Conservation (phyloP, 2,113 vertebrate genomes). For the Pseudorhombus dupliciocellatus region DNA sequence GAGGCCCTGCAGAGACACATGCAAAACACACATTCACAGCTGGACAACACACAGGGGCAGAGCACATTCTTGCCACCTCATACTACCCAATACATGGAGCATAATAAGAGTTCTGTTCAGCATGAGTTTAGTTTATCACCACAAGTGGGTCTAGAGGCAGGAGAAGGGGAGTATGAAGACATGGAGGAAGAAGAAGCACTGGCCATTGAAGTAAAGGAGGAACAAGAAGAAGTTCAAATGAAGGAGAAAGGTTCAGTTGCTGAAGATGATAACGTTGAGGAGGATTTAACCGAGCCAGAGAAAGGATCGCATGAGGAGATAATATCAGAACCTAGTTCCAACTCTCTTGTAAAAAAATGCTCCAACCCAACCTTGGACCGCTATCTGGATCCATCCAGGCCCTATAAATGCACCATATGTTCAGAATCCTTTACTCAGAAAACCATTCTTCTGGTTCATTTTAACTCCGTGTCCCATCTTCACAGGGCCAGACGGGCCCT, state of each 20-base stretch:
- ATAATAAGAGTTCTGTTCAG: slow-evolving; percentile 90
- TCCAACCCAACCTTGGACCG: slow-evolving; percentile 97
- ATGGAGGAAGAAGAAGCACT: slow-evolving; percentile 84
- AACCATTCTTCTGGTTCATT: slow-evolving; percentile 97
- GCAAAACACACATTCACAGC: slow-evolving; percentile 89
- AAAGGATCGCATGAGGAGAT: slow-evolving; percentile 87
- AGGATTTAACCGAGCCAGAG: slow-evolving; percentile 85
- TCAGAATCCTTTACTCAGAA: slow-evolving; percentile 99
- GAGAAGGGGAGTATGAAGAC: slow-evolving; percentile 89
- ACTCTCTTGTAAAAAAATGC: slow-evolving; percentile 87
- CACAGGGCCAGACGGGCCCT: slow-evolving; percentile 95
- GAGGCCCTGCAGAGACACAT: slow-evolving; percentile 97
- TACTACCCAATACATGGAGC: slow-evolving; percentile 77
- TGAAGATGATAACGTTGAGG: slow-evolving; percentile 85
- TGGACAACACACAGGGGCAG: slow-evolving; percentile 87
- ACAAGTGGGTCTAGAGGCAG: slow-evolving; percentile 90
- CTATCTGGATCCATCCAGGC: slow-evolving; percentile 94
- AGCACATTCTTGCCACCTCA: slow-evolving; percentile 79
- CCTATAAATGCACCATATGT: slow-evolving; percentile 98
- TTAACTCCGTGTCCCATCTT: slow-evolving; percentile 97
- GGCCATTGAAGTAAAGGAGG: slow-evolving; percentile 49
- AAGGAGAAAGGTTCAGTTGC: slow-evolving; percentile 85
- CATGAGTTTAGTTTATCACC: slow-evolving; percentile 88
- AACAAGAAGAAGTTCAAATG: slow-evolving; percentile 80
- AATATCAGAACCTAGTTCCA: slow-evolving; percentile 86